These are phyloP conservation scores for Gopherus flavomarginatus DNA, from an alignment of 2,113 vertebrate genomes.

Conservation along the genomic window DNA sequence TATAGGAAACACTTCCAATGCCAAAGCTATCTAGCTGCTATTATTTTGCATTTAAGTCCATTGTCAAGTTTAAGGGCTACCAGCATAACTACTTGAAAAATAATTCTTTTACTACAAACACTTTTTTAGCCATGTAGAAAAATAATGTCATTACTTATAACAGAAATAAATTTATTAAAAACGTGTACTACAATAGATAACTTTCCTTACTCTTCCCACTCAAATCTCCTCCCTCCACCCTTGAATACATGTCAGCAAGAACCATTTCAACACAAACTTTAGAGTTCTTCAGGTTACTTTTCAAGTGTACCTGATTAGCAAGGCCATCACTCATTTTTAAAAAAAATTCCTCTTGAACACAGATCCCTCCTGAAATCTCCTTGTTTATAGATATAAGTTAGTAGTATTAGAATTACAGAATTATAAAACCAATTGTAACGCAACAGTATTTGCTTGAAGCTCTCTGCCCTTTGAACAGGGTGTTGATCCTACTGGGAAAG, in stretches of 20 bases:
- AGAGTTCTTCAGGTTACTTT: not conserved
- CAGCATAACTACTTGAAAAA: not conserved
- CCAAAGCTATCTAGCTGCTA: fast-evolving
- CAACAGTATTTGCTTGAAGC: not conserved
- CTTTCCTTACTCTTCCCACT: not conserved
- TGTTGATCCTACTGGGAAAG: not conserved
- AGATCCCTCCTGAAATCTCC: not conserved
- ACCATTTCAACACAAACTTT: not conserved
- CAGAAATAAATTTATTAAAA: not conserved
- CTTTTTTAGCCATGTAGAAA: not conserved
- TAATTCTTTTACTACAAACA: fast-evolving
- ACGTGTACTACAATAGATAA: not conserved
- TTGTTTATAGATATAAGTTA: not conserved
- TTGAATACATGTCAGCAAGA: not conserved
- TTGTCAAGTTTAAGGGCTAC: not conserved
- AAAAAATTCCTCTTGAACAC: not conserved
- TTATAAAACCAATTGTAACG: fast-evolving
- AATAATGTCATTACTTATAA: not conserved
- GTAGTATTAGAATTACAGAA: not conserved
- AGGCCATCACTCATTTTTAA: not conserved
- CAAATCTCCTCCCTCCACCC: not conserved
- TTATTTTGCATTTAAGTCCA: not conserved
- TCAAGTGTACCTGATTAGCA: not conserved
- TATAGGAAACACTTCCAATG: not conserved
- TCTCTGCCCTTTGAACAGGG: not conserved